Evolutionary conservation across 2,888 invertebrate species (phyloP), one percentile per base, ranked within the genome.

Genomic region (Fragum whitleyi): DNA sequence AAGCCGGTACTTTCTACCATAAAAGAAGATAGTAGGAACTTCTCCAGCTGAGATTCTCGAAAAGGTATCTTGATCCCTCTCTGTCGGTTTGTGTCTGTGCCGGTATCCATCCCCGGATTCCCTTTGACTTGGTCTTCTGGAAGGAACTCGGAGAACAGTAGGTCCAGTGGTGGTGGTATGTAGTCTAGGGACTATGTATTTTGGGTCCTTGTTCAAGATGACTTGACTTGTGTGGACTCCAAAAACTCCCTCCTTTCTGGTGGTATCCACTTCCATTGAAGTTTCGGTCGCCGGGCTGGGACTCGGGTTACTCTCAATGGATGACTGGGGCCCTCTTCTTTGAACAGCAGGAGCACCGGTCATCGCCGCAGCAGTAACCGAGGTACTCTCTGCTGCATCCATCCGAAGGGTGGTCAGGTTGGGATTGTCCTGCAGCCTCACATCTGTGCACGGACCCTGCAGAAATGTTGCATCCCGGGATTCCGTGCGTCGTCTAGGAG

Each of bases 391-490:
- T 28, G 23, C 16, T 23, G 26, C 23, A 16, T 28, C 57, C 28
- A 23, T 47, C n/a, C 47, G 47, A 47, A 3, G 47, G 47, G 16
- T 47, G 2, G 57, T 23, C 28, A 57, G 57, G 28, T 23, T 26
- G 57, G 23, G 42, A 65, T 61, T 28, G 61, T 61, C 61, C 32
- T 61, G 61, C 61, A 61, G 61, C 19, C 61, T 23, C 14, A 61
- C 28, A 29, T 61, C 61, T 47, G 47, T 47, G 47, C 47, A 47
- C 47, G 5, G 47, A 47, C 47, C 47, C 47, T 47, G 47, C 47
- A 47, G 47, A 16, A 47, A 5, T 47, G 47, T 47, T 5, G 47
- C 47, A n/a, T 29, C 29, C 11, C 32, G 19, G 29, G 61, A 28
- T 28, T 28, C 28, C 7, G 29, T 28, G 6, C 32, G 61, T 61